Evolutionary conservation across 2,888 invertebrate genomes (phyloP).

Genomic region (Belgica antarctica): DNA sequence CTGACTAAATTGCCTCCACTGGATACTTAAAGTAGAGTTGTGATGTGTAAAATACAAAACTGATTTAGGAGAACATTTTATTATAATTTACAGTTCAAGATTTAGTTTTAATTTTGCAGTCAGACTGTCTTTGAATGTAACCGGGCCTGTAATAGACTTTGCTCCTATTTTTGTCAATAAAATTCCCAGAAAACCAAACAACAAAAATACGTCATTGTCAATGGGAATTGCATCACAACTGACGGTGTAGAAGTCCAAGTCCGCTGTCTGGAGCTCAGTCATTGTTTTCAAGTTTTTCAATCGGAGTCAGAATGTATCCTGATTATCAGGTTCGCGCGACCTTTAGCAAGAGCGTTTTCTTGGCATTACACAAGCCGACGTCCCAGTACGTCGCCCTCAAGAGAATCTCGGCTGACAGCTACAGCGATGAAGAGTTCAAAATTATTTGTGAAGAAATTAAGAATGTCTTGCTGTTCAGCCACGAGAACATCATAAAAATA

Average conservation of each 20-base stretch:
- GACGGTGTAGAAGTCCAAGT: background rate
- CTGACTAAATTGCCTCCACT: too few species aligned
- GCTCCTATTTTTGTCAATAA: too few species aligned
- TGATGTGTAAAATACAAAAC: too few species aligned
- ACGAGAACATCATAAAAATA: conserved; percentile 74
- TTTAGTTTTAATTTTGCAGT: too few species aligned
- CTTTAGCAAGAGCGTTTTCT: conserved; percentile 57
- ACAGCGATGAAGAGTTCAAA: conserved; percentile 59
- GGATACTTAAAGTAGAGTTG: too few species aligned
- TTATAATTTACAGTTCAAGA: too few species aligned
- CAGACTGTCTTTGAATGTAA: too few species aligned
- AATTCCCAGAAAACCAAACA: too few species aligned
- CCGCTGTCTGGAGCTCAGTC: background rate
- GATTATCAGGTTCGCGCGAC: conserved; percentile 7
- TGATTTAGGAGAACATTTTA: too few species aligned
- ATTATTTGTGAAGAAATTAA: conserved; percentile 71
- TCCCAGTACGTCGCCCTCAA: conserved; percentile 71
- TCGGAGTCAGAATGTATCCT: conserved; percentile 9
- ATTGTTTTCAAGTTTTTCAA: background rate
- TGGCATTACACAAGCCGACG: conserved; percentile 66
- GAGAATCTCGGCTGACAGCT: conserved; percentile 72
- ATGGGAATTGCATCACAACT: too few species aligned
- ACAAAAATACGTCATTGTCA: too few species aligned
- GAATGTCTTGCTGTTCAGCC: conserved; percentile 72
- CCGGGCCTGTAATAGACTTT: too few species aligned